Evolutionary conservation across 2,797 vertebrate genomes (phyloP).

Genomic region (Oreonectes daqikongensis): DNA sequence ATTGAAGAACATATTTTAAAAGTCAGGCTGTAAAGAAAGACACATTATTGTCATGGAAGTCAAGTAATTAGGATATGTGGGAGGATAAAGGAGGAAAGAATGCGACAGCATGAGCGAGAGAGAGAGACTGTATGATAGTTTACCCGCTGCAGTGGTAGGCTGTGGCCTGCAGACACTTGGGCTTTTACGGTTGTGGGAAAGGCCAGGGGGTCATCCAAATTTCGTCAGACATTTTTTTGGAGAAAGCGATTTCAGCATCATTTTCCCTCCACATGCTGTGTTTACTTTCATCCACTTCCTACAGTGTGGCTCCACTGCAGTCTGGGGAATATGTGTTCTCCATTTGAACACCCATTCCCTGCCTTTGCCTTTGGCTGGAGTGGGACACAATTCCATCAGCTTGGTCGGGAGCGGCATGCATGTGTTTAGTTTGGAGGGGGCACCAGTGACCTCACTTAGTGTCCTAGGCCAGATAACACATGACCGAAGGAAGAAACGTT

Average conservation of each 20-base stretch:
- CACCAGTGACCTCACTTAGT: background rate
- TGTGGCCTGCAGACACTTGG: conserved; percentile 49
- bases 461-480: conserved; percentile 2
- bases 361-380: conserved; percentile 46
- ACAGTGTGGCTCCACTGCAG: conserved; percentile 56
- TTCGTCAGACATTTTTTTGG: conserved; percentile 60
- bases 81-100: conserved; percentile 16
- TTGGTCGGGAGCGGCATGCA: background rate
- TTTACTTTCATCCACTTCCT: conserved; percentile 60
- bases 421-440: background rate
- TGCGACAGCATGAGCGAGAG: conserved; percentile 23
- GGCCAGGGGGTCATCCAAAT: conserved; percentile 63
- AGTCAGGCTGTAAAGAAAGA: conserved; percentile 21
- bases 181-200: conserved; percentile 66
- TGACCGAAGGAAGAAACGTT: background rate
- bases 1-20: conserved; percentile 8
- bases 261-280: conserved; percentile 48
- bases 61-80: background rate
- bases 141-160: conserved; percentile 47
- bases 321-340: conserved; percentile 54
- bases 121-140: conserved; percentile 42
- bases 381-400: conserved; percentile 35
- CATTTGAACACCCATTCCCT: conserved; percentile 32
- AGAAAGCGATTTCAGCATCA: conserved; percentile 54
- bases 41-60: background rate